phyloP scores from a whole-genome alignment of 2,888 invertebrate genomes.

The Hermaeophaga mercurialis region DNA sequence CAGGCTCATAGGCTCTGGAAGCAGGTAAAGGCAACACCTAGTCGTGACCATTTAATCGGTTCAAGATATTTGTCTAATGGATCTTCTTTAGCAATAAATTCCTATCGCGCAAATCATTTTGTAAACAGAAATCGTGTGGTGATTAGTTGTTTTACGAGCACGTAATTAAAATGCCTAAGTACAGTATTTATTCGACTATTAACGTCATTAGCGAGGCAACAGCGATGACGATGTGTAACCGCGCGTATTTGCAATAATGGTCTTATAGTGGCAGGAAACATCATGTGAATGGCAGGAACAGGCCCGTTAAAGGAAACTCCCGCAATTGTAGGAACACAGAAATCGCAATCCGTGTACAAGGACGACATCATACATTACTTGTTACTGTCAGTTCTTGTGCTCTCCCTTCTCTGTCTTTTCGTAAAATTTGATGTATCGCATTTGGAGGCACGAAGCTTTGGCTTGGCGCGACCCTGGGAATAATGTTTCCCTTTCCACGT shows the following conservation, averaged over 20 bases:
- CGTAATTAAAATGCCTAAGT: neutral
- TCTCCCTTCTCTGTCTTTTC: slow-evolving; percentile 40
- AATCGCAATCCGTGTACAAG: slow-evolving; percentile 47
- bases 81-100: neutral
- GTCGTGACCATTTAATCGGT: too few relatives aligned
- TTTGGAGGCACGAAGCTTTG: slow-evolving; percentile 14
- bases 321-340: slow-evolving; percentile 47
- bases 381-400: slow-evolving; percentile 49
- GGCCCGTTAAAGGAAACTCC: slow-evolving; percentile 37
- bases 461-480: neutral
- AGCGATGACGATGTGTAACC: neutral
- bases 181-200: slow-evolving; percentile 8
- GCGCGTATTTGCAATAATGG: slow-evolving; percentile 18
- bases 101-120: neutral
- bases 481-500: neutral
- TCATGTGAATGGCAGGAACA: slow-evolving; percentile 23
- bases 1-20: too few relatives aligned
- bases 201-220: neutral
- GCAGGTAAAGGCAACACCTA: too few relatives aligned
- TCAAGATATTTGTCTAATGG: too few relatives aligned
- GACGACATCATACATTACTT: slow-evolving; percentile 51
- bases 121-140: neutral
- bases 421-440: slow-evolving; percentile 49
- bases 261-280: slow-evolving; percentile 22
- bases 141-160: neutral